Evolutionary conservation across 2,797 vertebrate genomes (phyloP).

Genomic region (Sciaenops ocellatus): DNA sequence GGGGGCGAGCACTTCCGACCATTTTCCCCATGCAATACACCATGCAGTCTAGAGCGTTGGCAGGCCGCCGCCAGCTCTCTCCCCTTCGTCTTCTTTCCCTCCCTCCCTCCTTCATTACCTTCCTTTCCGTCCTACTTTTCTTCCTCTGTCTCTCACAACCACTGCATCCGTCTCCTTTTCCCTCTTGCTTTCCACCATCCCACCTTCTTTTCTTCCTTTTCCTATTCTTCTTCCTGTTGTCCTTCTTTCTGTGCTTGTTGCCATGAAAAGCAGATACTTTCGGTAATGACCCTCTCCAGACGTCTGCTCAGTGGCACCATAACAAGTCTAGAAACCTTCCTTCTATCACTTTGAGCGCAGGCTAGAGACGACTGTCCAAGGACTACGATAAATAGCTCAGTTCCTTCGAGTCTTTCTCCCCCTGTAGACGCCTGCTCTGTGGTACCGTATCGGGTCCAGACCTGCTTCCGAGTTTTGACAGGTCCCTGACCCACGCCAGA

Average conservation of each 20-base stretch:
- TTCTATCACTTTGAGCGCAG: slow-evolving; percentile 54
- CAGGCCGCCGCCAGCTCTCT: slow-evolving; percentile 68
- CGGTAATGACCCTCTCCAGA: slow-evolving; percentile 70
- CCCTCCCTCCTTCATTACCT: slow-evolving; percentile 61
- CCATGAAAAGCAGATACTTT: slow-evolving; percentile 57
- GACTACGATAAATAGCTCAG: slow-evolving; percentile 69
- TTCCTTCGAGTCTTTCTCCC: slow-evolving; percentile 57
- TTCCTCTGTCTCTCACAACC: slow-evolving; percentile 48
- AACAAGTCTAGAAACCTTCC: slow-evolving; percentile 54
- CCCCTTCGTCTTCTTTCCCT: slow-evolving; percentile 63
- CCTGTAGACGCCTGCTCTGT: slow-evolving; percentile 57
- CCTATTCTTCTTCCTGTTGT: slow-evolving; percentile 57
- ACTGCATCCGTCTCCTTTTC: slow-evolving; percentile 29
- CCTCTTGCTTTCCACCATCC: slow-evolving; percentile 50
- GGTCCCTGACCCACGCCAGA: slow-evolving; percentile 82
- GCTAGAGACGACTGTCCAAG: slow-evolving; percentile 52
- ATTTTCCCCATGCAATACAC: slow-evolving; percentile 78
- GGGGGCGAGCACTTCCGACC: slow-evolving; percentile 82
- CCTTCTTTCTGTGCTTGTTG: slow-evolving; percentile 38
- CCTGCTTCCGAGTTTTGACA: slow-evolving; percentile 87
- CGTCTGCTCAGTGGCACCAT: slow-evolving; percentile 70
- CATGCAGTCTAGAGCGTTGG: slow-evolving; percentile 77
- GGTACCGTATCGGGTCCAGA: slow-evolving; percentile 75
- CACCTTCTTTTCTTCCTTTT: slow-evolving; percentile 54
- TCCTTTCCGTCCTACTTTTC: slow-evolving; percentile 69